Percentiles rank a stretch among this genome's conserved stretches.
phyloP scores from a whole-genome alignment of 1,140 invertebrate genomes.

The Cataglyphis hispanica region DNA sequence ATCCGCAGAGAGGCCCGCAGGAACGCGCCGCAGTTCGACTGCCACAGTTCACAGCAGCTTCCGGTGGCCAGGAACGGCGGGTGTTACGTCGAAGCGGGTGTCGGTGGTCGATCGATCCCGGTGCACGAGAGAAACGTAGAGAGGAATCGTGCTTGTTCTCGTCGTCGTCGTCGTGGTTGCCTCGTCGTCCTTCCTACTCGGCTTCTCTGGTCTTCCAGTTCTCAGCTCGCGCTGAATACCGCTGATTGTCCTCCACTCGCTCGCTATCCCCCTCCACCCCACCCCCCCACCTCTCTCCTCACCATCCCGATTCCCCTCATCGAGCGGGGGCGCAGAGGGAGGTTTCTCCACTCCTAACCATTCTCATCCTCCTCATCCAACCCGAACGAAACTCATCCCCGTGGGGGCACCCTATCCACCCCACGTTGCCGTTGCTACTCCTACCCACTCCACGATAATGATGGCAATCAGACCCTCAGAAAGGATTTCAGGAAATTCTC shows the following conservation, averaged over 20 bases:
- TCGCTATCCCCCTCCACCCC: no score
- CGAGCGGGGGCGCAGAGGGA: constrained; percentile 8
- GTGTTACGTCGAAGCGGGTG: constrained; percentile 73
- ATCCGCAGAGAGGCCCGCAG: constrained; percentile 9
- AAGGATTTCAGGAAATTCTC: constrained; percentile 87
- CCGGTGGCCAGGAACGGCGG: constrained; percentile 68
- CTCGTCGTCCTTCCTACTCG: constrained; percentile 26
- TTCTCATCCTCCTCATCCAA: constrained; percentile 67
- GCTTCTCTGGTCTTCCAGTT: constrained; percentile 74
- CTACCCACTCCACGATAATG: constrained; percentile 86
- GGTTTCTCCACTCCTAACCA: constrained; percentile 73
- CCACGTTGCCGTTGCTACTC: constrained; percentile 75
- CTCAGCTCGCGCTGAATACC: constrained; percentile 82
- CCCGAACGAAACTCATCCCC: constrained; percentile 72
- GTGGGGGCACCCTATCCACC: constrained; percentile 68
- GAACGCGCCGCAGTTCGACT: constrained; percentile 70
- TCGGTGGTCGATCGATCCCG: constrained; percentile 72
- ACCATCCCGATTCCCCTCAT: constrained; percentile 35
- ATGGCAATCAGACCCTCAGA: constrained; percentile 87
- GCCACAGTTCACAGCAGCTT: constrained; percentile 74
- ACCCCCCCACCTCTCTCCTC: constrained; percentile 56
- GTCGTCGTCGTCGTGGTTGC: constrained; percentile 12
- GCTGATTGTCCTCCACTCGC: constrained; percentile 83
- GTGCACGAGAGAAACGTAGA: constrained; percentile 49
- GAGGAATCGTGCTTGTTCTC: constrained; percentile 29